Evolutionary conservation across 1,140 invertebrate genomes (phyloP).

Genomic region (Drosophila bocqueti): DNA sequence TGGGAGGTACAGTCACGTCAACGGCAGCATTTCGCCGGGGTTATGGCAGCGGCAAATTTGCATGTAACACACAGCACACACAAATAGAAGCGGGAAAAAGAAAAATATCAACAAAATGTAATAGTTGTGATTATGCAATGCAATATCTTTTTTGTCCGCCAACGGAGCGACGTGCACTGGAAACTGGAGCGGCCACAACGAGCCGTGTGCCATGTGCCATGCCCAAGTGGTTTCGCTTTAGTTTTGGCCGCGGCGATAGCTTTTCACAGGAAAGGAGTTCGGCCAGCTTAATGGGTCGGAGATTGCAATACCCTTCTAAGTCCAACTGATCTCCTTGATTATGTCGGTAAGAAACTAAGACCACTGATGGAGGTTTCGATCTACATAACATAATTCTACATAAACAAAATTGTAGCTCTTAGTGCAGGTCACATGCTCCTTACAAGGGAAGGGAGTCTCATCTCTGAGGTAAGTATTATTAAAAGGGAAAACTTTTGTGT

Average conservation of each 20-base stretch:
- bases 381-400: background rate
- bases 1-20: slow-evolving; percentile 67
- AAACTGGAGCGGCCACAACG: slow-evolving; percentile 69
- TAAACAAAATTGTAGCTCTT: background rate
- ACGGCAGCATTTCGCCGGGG: slow-evolving; percentile 42
- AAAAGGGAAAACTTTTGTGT: background rate
- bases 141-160: slow-evolving; percentile 67
- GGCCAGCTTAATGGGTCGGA: background rate
- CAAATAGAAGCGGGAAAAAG: slow-evolving; percentile 41
- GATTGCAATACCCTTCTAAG: slow-evolving; percentile 1
- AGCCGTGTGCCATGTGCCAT: slow-evolving; percentile 45
- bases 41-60: slow-evolving; percentile 67
- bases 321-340: background rate
- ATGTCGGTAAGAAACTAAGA: background rate
- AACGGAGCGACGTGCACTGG: slow-evolving; percentile 68
- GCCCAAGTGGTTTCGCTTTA: slow-evolving; percentile 48
- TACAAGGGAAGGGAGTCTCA: background rate
- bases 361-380: background rate
- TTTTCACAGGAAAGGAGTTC: slow-evolving; percentile 6
- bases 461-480: background rate
- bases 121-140: slow-evolving; percentile 70
- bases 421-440: background rate
- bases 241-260: slow-evolving; percentile 33
- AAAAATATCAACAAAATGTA: slow-evolving; percentile 67
- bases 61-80: slow-evolving; percentile 62